Evolutionary conservation across 2,113 vertebrate species (phyloP), one percentile per base, ranked within the genome.

Genomic region (Blennius ocellaris): DNA sequence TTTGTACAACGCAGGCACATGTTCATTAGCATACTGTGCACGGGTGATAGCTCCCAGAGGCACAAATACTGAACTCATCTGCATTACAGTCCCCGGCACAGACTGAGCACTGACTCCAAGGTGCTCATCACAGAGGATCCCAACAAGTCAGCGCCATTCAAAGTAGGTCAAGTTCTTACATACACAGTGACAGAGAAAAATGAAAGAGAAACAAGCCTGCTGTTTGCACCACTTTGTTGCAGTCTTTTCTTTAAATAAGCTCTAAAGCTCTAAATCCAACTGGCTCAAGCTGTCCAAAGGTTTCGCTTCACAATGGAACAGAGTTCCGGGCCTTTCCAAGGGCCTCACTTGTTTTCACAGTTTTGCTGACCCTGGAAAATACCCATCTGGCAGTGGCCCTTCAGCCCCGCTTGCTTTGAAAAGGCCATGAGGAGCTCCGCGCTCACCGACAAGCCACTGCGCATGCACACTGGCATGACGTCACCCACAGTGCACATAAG

Each of bases 291-390:
- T 80, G 78, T 89, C 88, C 83, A 86, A 89, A 88, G 30, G 51
- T 65, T 90, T 79, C 41, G 76, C 80, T 80, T 77, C 72, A 87
- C 87, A 90, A 87, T 78, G 52, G 73, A 76, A 74, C 72, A 64
- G 81, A 88, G 84, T 90, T 93, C 90, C 82, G 86, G 90, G 80
- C 55, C 75, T 89, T 92, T 93, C 82, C 78, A 67, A 80, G 84
- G 84, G 80, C 73, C 86, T 73, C 68, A 10, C 70, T 87, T 91
- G 90, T 92, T 92, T 92, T 90, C 83, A 82, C 78, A 81, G 77
- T 91, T 91, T 83, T 90, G 91, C 91, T 93, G 89, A 91, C 76
- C 73, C 73, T 88, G 86, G 87, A 92, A 90, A 90, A 93, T 75
- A 80, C 81, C 90, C 89, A 91, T 88, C 86, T 91, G 93, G 87